Percentiles rank a stretch among this genome's conserved stretches.
These are phyloP conservation scores for Antennarius striatus DNA, from an alignment of 2,113 vertebrate species.

Conservation along the genomic window DNA sequence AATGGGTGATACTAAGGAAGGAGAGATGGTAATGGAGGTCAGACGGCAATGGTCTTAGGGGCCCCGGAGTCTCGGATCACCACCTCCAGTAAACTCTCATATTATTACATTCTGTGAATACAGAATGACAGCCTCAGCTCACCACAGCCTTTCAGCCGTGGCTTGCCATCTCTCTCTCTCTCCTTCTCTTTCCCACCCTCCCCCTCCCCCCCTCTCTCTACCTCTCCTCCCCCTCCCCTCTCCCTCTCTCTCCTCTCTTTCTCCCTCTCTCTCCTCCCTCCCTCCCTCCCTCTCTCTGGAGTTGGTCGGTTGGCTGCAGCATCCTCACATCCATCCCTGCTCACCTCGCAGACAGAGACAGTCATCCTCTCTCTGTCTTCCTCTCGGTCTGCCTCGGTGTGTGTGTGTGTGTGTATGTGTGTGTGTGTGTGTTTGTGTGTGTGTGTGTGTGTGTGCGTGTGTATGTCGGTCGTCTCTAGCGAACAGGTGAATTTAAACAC, in stretches of 20 bases:
- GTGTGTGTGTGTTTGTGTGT: too few species aligned
- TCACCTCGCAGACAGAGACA: constrained; percentile 39
- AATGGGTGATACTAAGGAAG: too few species aligned
- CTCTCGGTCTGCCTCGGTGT: not conserved
- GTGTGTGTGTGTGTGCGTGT: not conserved
- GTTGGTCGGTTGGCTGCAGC: constrained; percentile 52
- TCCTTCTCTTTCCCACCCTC: not conserved
- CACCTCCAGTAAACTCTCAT: too few species aligned
- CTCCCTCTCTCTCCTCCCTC: constrained; percentile 30
- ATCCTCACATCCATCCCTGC: constrained; percentile 30
- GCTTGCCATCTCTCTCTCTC: not conserved
- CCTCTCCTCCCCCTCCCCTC: not conserved
- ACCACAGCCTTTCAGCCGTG: constrained; percentile 27
- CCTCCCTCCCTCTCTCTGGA: constrained; percentile 35
- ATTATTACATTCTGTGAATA: too few species aligned
- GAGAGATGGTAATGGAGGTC: too few species aligned
- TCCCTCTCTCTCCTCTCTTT: not conserved
- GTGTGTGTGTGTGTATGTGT: too few species aligned
- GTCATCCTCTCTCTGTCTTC: constrained; percentile 12
- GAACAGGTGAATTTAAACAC: constrained; percentile 51
- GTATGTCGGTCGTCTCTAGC: constrained; percentile 18
- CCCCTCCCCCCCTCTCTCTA: not conserved
- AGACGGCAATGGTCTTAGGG: not conserved
- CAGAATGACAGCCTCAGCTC: too few species aligned
- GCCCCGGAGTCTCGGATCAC: too few species aligned